A percentile compares a stretch with the other conserved stretches of the same genome.
Evolutionary conservation across 1,140 invertebrate genomes (phyloP).

Genomic region (Lepidotrigona ventralis): DNA sequence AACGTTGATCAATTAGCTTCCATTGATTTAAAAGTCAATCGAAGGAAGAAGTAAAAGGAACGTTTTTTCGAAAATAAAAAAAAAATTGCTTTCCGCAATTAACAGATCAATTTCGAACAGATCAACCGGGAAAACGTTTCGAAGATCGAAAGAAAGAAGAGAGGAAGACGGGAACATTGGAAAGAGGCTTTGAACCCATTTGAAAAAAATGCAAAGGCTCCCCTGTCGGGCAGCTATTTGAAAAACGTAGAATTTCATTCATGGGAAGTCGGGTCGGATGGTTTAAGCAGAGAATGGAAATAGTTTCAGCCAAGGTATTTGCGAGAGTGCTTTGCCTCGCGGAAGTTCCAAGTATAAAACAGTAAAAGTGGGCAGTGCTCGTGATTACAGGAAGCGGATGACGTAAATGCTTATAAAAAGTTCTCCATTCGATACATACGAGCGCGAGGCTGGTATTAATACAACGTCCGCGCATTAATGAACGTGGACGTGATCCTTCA

Average conservation of each 20-base stretch:
- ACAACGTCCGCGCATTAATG: background rate
- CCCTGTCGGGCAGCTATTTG: no score
- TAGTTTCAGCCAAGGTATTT: background rate
- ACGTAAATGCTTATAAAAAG: constrained; percentile 9
- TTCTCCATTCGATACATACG: background rate
- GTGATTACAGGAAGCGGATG: background rate
- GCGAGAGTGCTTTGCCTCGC: background rate
- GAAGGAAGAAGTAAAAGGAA: no score
- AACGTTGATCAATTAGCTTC: no score
- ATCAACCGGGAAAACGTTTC: no score
- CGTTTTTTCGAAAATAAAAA: no score
- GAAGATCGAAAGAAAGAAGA: no score
- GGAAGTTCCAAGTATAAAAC: background rate
- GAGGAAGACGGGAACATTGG: no score
- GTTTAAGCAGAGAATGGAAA: background rate
- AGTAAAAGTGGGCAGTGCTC: background rate
- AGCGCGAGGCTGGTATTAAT: background rate
- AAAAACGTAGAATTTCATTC: background rate
- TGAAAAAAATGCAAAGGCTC: no score
- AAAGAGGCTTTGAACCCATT: no score
- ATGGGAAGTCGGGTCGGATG: background rate
- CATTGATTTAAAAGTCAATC: no score
- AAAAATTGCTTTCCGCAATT: no score
- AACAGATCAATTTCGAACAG: no score
- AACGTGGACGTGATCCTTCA: background rate